Conservation (phyloP, 2,888 invertebrate genomes). For the Eristalinus aeneus region DNA sequence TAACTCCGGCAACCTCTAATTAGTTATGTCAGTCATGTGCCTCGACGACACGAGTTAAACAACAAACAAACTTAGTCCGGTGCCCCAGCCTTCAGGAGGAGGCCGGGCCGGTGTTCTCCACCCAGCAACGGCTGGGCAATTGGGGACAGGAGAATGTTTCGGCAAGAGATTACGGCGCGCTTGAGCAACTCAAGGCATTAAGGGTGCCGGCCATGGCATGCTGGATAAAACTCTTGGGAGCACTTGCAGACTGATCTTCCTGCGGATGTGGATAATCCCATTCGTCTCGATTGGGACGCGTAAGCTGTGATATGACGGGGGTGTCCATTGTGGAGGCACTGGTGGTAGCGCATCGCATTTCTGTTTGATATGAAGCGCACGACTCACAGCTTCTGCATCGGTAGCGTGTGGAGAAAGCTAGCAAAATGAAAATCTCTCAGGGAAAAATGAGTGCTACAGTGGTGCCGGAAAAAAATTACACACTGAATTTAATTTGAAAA, state of each 20-base stretch:
- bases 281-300: slow-evolving; percentile 30
- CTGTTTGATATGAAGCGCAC: slow-evolving; percentile 31
- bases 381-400: slow-evolving; percentile 9
- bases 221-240: neutral
- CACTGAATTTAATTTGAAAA: neutral
- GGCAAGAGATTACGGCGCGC: slow-evolving; percentile 3
- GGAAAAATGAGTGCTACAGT: slow-evolving; percentile 6
- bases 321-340: neutral
- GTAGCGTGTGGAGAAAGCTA: neutral
- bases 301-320: neutral
- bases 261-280: slow-evolving; percentile 20
- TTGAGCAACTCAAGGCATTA: neutral
- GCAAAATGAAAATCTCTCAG: neutral
- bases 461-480: neutral
- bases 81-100: slow-evolving; percentile 42
- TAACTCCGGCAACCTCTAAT: slow-evolving; percentile 38
- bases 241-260: neutral
- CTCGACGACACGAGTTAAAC: slow-evolving; percentile 24
- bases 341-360: slow-evolving; percentile 3
- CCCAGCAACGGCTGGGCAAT: slow-evolving; percentile 35
- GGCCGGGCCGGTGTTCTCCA: slow-evolving; percentile 7
- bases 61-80: slow-evolving; percentile 24
- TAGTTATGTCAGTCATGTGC: slow-evolving; percentile 55
- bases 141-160: slow-evolving; percentile 22
- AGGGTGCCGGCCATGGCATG: too few relatives aligned